These are phyloP conservation scores for Drosophila insularis DNA, from an alignment of 1,140 invertebrate genomes.

Conservation along the genomic window DNA sequence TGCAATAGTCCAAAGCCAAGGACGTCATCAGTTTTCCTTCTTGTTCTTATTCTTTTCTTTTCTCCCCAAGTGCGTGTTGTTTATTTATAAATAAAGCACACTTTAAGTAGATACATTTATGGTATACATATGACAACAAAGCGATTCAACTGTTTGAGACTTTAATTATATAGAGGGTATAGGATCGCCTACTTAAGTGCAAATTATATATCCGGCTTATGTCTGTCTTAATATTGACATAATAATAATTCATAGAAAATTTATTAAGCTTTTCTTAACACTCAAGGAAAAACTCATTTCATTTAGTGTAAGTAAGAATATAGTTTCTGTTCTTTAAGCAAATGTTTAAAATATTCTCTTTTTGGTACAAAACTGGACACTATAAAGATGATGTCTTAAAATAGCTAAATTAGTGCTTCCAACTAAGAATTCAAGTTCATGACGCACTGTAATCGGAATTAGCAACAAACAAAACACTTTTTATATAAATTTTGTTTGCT, in stretches of 20 bases:
- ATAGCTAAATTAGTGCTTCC: too few relatives aligned
- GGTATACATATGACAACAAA: not conserved
- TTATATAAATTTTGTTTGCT: too few relatives aligned
- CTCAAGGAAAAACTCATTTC: too few relatives aligned
- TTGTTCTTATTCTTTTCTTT: not conserved
- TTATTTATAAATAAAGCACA: conserved; percentile 8
- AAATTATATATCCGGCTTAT: conserved; percentile 4
- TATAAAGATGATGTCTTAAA: too few relatives aligned
- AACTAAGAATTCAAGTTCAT: too few relatives aligned
- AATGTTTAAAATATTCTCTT: too few relatives aligned
- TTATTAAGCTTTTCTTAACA: too few relatives aligned
- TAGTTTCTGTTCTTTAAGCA: too few relatives aligned
- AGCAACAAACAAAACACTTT: too few relatives aligned
- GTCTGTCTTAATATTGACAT: conserved; percentile 32
- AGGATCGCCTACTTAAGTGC: not conserved
- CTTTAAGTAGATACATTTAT: not conserved
- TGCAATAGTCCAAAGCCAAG: conserved; percentile 62
- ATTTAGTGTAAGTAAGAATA: too few relatives aligned
- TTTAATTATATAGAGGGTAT: not conserved
- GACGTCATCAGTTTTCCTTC: conserved; percentile 66
- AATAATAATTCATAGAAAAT: not conserved
- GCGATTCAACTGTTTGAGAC: not conserved
- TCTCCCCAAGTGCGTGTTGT: conserved; percentile 57
- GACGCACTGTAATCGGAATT: too few relatives aligned
- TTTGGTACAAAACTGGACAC: too few relatives aligned